A percentile compares a stretch with the other conserved stretches of the same genome.
phyloP scores from a whole-genome alignment of 2,888 invertebrate species.

The Bombylius major region DNA sequence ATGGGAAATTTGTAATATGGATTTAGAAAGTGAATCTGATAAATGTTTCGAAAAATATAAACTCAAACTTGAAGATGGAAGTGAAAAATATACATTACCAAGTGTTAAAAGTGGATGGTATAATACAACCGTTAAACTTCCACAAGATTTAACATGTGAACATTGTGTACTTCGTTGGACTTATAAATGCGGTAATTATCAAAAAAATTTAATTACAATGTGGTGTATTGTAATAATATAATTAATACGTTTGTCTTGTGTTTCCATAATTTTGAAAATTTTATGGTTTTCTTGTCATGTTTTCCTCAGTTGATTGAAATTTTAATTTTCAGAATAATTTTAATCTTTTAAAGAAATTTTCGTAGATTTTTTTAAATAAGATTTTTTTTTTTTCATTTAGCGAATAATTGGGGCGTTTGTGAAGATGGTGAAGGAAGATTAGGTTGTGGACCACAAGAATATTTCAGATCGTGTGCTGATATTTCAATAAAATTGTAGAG shows the following conservation, averaged over 20 bases:
- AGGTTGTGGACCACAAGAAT: conserved; percentile 38
- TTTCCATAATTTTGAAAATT: too few species aligned
- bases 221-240: too few species aligned
- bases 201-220: too few species aligned
- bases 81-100: conserved; percentile 17
- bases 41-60: conserved; percentile 38
- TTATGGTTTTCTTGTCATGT: too few species aligned
- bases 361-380: too few species aligned
- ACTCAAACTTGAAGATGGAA: conserved; percentile 28
- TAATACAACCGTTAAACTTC: conserved; percentile 29
- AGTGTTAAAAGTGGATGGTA: conserved; percentile 20
- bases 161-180: conserved; percentile 46
- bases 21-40: conserved; percentile 38
- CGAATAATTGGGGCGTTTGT: conserved; percentile 34
- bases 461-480: conserved; percentile 37
- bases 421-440: conserved; percentile 22
- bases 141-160: conserved; percentile 36
- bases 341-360: too few species aligned
- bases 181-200: conserved; percentile 35
- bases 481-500: conserved; percentile 14
- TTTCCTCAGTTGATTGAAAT: too few species aligned
- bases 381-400: not conserved
- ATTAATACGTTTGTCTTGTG: too few species aligned
- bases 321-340: too few species aligned
- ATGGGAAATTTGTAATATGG: conserved; percentile 41